Evolutionary conservation across 2,113 vertebrate species (phyloP), one percentile per base, ranked within the genome.

Genomic region (Erythrocercus mccallii): DNA sequence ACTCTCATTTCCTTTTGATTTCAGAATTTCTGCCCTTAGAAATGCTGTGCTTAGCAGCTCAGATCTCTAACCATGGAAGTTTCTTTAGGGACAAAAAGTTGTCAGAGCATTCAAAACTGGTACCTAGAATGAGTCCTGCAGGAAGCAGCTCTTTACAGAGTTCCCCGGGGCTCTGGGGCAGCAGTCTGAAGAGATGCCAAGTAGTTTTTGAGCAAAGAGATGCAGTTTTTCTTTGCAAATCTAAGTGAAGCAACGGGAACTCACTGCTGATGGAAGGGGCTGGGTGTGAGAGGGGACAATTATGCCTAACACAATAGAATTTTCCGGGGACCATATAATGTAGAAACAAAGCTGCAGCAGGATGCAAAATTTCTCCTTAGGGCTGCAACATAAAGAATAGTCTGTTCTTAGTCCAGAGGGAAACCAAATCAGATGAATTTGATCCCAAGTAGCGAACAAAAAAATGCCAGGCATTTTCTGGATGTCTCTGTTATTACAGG

Each of bases 401-500:
- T 56, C 61, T 91, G 64, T 77, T 88, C 79, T 92, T 62, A 95
- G 82, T 78, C 80, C 48, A 96, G 68, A 81, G 27, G 40, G 57
- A 90, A 94, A 90, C 23, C 21, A 71, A 91, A 89, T 74, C 44
- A 81, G 88, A 96, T 53, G 31, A 93, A 95, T 93, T 86, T 71
- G 71, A 94, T 93, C 76, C 33, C 37, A 88, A 90, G 40, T 42
- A 88, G 69, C 15, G 60, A 95, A 92, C 51, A 58, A 82, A 93
- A 95, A 95, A 90, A 96, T 92, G 69, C 88, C 72, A 90, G 88
- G 73, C 92, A 95, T 96, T 95, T 96, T 96, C 86, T 74, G 76
- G 74, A 96, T 95, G 93, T 81, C 90, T 96, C n/a, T 94, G 80
- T 92, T 96, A 93, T 93, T 96, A 86, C 68, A 96, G 76, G 54